Evolutionary conservation across 2,888 invertebrate species (phyloP).

Genomic region (Blastobasis adustella): DNA sequence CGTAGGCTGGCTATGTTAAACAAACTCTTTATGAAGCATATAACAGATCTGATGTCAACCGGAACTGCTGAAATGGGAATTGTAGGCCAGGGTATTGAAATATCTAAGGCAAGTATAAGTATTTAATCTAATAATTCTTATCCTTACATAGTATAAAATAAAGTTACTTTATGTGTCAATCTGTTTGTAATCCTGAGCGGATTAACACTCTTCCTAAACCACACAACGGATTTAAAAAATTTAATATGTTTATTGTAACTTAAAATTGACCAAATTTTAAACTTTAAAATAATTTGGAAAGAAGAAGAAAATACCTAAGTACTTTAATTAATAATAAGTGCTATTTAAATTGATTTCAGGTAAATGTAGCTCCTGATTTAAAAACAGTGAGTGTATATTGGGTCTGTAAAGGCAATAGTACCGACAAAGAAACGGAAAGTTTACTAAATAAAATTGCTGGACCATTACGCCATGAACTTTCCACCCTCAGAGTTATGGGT

Average conservation of each 20-base stretch:
- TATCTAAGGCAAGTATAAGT: conserved; percentile 73
- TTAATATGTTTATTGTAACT: no score
- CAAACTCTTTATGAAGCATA: conserved; percentile 86
- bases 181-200: no score
- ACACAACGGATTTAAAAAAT: no score
- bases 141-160: no score
- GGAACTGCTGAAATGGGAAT: conserved; percentile 78
- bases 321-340: background rate
- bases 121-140: no score
- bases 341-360: conserved; percentile 41
- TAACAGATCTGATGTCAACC: conserved; percentile 85
- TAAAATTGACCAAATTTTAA: no score
- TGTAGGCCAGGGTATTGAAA: conserved; percentile 80
- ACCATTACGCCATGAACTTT: conserved; percentile 80
- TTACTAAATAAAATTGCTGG: conserved; percentile 74
- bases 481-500: conserved; percentile 83
- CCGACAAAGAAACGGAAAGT: conserved; percentile 68
- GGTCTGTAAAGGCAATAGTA: conserved; percentile 72
- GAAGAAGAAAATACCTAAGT: no score
- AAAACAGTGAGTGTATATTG: conserved; percentile 82
- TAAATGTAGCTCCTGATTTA: conserved; percentile 80
- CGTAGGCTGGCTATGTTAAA: conserved; percentile 81
- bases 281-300: no score
- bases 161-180: no score
- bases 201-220: no score